Conservation (phyloP, 1,140 invertebrate species). For the Telenomus remus region DNA sequence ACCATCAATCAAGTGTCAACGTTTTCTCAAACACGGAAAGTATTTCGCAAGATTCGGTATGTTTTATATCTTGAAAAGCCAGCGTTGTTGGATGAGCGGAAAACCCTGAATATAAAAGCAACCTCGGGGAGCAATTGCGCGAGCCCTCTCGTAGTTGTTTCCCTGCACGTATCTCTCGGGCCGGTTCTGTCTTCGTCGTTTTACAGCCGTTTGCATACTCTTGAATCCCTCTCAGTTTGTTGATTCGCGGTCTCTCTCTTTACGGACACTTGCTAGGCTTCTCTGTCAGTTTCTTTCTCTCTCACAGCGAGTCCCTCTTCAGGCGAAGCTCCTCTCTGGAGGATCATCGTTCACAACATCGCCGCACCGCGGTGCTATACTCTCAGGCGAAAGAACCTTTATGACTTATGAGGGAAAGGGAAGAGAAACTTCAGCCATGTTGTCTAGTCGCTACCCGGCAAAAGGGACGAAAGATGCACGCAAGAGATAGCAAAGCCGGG, state of each 20-base stretch:
- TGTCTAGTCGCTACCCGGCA: constrained; percentile 34
- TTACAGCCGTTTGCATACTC: constrained; percentile 42
- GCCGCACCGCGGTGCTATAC: constrained; percentile 44
- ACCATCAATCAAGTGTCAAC: neutral
- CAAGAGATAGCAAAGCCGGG: constrained; percentile 47
- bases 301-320: constrained; percentile 34
- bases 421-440: constrained; percentile 51
- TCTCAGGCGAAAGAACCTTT: constrained; percentile 57
- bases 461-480: constrained; percentile 51
- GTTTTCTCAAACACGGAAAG: neutral
- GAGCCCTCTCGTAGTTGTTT: constrained; percentile 21
- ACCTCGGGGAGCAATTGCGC: constrained; percentile 47
- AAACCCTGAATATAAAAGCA: constrained; percentile 51
- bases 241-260: constrained; percentile 38
- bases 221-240: constrained; percentile 37
- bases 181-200: constrained; percentile 32
- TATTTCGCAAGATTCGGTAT: constrained; percentile 10
- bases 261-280: constrained; percentile 20
- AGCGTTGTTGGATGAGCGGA: constrained; percentile 33
- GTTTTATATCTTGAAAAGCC: constrained; percentile 26
- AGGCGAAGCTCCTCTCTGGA: constrained; percentile 55
- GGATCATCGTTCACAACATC: constrained; percentile 60
- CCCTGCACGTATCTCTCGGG: constrained; percentile 14
- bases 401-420: constrained; percentile 61
- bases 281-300: constrained; percentile 2